Conservation (phyloP, 2,113 vertebrate species). For the Ariopsis seemanni region DNA sequence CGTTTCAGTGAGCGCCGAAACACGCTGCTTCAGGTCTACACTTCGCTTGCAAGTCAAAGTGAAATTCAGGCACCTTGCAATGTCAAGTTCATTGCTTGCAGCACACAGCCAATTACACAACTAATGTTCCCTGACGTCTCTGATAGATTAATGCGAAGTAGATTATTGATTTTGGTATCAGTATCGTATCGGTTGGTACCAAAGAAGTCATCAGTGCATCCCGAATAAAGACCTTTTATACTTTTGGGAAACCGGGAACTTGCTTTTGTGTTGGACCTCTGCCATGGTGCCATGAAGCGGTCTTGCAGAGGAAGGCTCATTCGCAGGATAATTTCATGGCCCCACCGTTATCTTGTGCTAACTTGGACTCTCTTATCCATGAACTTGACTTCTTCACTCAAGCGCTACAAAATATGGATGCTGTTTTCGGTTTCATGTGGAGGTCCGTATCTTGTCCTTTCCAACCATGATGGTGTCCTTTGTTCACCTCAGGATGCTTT, state of each 20-base stretch:
- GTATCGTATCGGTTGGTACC: too few relatives aligned
- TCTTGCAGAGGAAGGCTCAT: background rate
- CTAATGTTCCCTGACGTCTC: too few relatives aligned
- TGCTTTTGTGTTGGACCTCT: background rate
- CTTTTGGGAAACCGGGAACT: background rate
- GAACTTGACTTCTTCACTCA: background rate
- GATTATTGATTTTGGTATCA: too few relatives aligned
- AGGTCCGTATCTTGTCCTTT: background rate
- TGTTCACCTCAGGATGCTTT: constrained; percentile 18
- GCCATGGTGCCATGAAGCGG: background rate
- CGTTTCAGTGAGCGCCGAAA: background rate
- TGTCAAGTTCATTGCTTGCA: background rate
- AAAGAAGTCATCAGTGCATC: background rate
- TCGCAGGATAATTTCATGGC: background rate
- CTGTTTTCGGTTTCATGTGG: background rate
- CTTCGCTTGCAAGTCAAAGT: background rate
- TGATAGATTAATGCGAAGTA: too few relatives aligned
- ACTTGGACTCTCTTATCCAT: background rate
- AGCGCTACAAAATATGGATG: background rate
- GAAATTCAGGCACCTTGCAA: background rate
- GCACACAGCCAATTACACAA: background rate
- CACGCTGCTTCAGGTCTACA: background rate
- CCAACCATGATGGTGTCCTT: background rate
- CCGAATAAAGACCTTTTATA: background rate
- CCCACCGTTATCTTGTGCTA: background rate